phyloP scores from a whole-genome alignment of 2,888 invertebrate genomes.

The Miltochrista miniata region DNA sequence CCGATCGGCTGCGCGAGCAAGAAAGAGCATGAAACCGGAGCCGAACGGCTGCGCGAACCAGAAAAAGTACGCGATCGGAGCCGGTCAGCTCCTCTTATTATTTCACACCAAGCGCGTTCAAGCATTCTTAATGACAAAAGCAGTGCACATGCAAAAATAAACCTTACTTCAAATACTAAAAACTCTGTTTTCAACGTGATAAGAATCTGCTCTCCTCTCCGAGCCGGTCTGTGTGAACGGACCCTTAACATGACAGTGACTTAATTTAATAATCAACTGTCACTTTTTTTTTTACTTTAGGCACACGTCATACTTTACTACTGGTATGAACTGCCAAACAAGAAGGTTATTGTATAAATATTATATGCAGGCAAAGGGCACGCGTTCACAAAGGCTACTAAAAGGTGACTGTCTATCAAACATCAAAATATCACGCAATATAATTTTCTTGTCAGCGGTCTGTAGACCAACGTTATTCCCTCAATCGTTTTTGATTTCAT shows the following conservation, averaged over 20 bases:
- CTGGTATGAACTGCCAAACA: slow-evolving; percentile 35
- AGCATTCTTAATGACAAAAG: too few species aligned
- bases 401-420: slow-evolving; percentile 65
- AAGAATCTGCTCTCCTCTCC: too few species aligned
- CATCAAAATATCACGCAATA: slow-evolving; percentile 36
- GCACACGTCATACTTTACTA: slow-evolving; percentile 20
- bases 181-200: too few species aligned
- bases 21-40: too few species aligned
- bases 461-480: slow-evolving; percentile 27
- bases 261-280: slow-evolving; percentile 15
- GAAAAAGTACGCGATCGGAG: too few species aligned
- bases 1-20: too few species aligned
- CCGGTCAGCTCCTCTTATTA: too few species aligned
- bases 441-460: slow-evolving; percentile 56
- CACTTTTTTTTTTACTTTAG: slow-evolving; percentile 19
- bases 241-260: slow-evolving; percentile 7
- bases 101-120: too few species aligned
- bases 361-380: slow-evolving; percentile 52
- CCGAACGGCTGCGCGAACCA: too few species aligned
- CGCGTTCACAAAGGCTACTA: slow-evolving; percentile 55
- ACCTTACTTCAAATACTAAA: too few species aligned
- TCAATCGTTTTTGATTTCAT: slow-evolving; percentile 29
- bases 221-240: too few species aligned
- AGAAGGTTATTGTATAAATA: slow-evolving; percentile 54
- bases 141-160: too few species aligned